These are phyloP conservation scores for Poecilia wingei DNA, from an alignment of 2,797 vertebrate species.

Conservation along the genomic window DNA sequence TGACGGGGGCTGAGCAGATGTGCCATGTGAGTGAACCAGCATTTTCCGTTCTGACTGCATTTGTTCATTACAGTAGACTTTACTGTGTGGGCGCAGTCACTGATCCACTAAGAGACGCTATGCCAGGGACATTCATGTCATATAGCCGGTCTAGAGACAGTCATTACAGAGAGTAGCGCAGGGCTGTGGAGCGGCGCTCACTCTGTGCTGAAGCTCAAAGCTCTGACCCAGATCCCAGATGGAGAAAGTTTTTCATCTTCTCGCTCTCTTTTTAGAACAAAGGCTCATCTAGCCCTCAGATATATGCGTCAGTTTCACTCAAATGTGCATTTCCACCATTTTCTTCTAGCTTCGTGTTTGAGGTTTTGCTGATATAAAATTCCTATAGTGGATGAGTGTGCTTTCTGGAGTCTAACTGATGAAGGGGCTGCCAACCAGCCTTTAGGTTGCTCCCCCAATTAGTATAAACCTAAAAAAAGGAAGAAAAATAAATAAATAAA, in stretches of 20 bases:
- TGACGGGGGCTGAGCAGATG: slow-evolving; percentile 19
- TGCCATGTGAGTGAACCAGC: slow-evolving; percentile 17
- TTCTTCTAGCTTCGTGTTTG: slow-evolving; percentile 53
- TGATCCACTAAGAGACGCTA: slow-evolving; percentile 37
- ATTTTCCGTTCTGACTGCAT: slow-evolving; percentile 47
- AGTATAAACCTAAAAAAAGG: slow-evolving; percentile 28
- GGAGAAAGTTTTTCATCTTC: slow-evolving; percentile 69
- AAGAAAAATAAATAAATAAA: neutral
- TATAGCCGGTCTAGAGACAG: slow-evolving; percentile 44
- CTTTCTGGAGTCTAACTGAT: slow-evolving; percentile 53
- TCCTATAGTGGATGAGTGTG: slow-evolving; percentile 35
- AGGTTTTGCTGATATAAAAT: slow-evolving; percentile 43
- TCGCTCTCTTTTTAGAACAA: slow-evolving; percentile 75
- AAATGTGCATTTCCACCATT: slow-evolving; percentile 61
- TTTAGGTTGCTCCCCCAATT: slow-evolving; percentile 57
- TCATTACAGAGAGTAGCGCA: slow-evolving; percentile 51
- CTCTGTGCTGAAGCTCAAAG: slow-evolving; percentile 57
- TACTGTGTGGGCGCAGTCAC: slow-evolving; percentile 18
- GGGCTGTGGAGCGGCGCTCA: slow-evolving; percentile 44
- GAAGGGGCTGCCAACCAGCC: slow-evolving; percentile 46
- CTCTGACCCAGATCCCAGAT: slow-evolving; percentile 79
- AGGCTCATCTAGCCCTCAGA: slow-evolving; percentile 74
- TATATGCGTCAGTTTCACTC: slow-evolving; percentile 61
- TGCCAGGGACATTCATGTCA: slow-evolving; percentile 33
- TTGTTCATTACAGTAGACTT: slow-evolving; percentile 44